Base-by-base conservation (phyloP, 2,888 invertebrate species). In the Corbicula japonica region DNA sequence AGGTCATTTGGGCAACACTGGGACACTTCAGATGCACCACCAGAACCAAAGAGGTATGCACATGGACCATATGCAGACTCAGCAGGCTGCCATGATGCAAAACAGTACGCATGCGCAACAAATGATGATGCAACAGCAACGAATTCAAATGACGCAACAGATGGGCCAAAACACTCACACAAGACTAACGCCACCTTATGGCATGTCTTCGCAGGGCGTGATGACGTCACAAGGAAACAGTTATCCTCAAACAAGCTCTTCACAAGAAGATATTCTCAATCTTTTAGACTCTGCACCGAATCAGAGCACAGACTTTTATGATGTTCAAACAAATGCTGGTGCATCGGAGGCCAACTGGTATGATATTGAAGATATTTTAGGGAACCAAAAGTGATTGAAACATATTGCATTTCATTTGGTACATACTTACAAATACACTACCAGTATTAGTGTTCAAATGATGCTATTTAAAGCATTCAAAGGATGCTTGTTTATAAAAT, bases 221-320 rank as follows among this genome's bases (percentile, higher is more conserved):
- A n/a, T n/a, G n/a, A n/a, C n/a, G n/a, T n/a, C n/a, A 63, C 23
- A 65, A 26, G 65, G 63, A 4, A 70, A 79, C 75, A 66, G 73
- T 56, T 85, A 80, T 69, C 80, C 87, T 65, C 80, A 86, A 34
- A 30, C 80, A 34, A 76, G 83, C 73, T 44, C 84, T 30, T 80
- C 87, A 44, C 89, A 88, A 76, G 90, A 91, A 41, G 91, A 97
- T 94, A 96, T 97, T 94, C 95, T 97, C 89, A 97, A 97, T 95
- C 97, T 97, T 94, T 95, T 97, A 80, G 97, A 97, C 93, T 95
- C 97, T 56, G 95, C 97, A 50, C 90, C 88, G 44, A 86, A 86
- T 65, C 85, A 87, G 52, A 87, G 86, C 81, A 84, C 90, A 28
- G 97, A 97, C 93, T 95, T 96, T 76, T 95, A 97, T 89, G 97